Base-by-base conservation (phyloP, 2,113 vertebrate genomes). In the Pao palembangensis region DNA sequence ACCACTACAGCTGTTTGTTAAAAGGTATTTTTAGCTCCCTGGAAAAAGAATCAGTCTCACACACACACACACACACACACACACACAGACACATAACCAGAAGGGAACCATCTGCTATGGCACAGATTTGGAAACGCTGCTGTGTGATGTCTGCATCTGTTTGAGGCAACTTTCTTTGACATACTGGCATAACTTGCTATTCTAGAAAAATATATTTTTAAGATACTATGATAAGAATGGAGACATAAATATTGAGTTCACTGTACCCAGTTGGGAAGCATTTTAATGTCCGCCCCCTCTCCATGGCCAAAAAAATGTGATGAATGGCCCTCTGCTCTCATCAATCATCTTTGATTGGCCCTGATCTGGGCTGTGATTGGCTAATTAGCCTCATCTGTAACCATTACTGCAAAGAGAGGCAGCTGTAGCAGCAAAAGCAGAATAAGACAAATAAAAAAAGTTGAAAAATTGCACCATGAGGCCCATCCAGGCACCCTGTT, bases 331-430 rank as follows among this genome's bases (percentile, higher is more conserved):
- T 20, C 58, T 16, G 18, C 44, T 63, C 61, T 78, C 67, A 83
- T 82, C 73, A 70, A 71, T 58, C 70, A 74, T 56, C 71, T 55
- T 16, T 89, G 85, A 86, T 50, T 75, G 71, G 66, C 67, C 79
- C 64, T 72, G 79, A 86, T 82, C 73, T 82, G 43, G 42, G 60
- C 79, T 69, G 51, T 63, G 52, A 82, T 85, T 82, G 55, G 67
- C 67, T 86, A 82, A 85, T 79, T 63, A 85, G 67, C 85, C 68
- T 52, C 71, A 83, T 80, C 83, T 76, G 76, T 84, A 88, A 84
- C 63, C 61, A 72, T 62, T 83, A 89, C 61, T 49, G 72, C 65
- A 58, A 73, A 2, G 75, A 64, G 67, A 72, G 72, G 55, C 84
- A 85, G 78, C 49, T 58, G 59, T 58, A 2, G 56, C 41, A 62